Evolutionary conservation across 2,113 vertebrate species (phyloP).

Genomic region (Rhagologus leucostigma): DNA sequence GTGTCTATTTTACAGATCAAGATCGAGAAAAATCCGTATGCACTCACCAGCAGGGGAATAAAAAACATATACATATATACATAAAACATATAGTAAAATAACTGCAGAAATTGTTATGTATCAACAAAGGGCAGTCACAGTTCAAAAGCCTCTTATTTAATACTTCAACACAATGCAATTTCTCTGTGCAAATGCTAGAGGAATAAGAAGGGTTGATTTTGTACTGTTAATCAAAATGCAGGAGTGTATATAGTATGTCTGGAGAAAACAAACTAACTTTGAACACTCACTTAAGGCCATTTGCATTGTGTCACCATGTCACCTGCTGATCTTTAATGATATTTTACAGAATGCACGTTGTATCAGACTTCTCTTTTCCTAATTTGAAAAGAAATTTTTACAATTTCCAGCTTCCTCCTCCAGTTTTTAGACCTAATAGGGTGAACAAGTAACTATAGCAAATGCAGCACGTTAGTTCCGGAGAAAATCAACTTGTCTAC

Average conservation of each 20-base stretch:
- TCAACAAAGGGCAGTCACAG: neutral
- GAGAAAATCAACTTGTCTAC: neutral
- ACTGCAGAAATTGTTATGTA: neutral
- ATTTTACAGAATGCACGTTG: neutral
- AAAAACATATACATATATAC: rapidly evolving
- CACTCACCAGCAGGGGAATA: neutral
- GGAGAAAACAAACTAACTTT: neutral
- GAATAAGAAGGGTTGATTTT: neutral
- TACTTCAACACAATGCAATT: neutral
- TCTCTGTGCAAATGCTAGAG: neutral
- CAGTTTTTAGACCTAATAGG: neutral
- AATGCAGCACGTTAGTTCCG: neutral
- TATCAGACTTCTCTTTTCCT: neutral
- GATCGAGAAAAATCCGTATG: neutral
- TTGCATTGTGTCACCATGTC: neutral
- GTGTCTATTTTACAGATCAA: neutral
- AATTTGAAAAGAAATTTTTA: neutral
- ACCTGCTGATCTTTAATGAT: neutral
- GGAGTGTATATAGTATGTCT: neutral
- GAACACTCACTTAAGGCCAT: neutral
- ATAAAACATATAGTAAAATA: neutral
- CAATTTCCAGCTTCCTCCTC: neutral
- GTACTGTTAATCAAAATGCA: neutral
- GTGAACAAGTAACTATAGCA: neutral
- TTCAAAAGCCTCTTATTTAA: neutral